Evolutionary conservation across 1,140 invertebrate species (phyloP).

Genomic region (Hylaeus volcanicus): DNA sequence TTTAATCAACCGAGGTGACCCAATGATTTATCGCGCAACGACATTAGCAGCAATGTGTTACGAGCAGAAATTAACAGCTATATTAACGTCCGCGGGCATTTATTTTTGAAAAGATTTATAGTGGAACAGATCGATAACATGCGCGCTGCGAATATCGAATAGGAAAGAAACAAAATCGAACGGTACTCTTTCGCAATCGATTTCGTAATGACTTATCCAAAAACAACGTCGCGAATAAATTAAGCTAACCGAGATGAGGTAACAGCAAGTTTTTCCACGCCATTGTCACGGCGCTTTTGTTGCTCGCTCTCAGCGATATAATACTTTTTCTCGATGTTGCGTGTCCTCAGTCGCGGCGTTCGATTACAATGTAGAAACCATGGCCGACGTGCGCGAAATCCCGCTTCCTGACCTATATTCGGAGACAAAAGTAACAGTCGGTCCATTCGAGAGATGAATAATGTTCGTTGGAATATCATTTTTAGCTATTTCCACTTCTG

Average conservation of each 20-base stretch:
- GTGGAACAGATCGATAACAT: constrained; percentile 18
- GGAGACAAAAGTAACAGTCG: too few relatives aligned
- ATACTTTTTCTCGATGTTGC: not conserved
- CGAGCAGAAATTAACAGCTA: constrained; percentile 36
- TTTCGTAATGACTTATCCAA: constrained; percentile 34
- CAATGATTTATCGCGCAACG: constrained; percentile 15
- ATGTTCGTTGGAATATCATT: too few relatives aligned
- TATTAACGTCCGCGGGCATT: constrained; percentile 14
- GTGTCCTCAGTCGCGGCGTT: not conserved
- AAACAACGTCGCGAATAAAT: constrained; percentile 23
- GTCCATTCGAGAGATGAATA: too few relatives aligned
- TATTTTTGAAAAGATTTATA: constrained; percentile 32
- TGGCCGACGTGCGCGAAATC: not conserved
- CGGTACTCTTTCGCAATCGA: constrained; percentile 11
- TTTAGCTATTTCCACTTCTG: too few relatives aligned
- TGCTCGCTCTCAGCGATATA: not conserved
- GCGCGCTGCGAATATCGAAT: constrained; percentile 2
- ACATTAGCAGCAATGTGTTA: constrained; percentile 36
- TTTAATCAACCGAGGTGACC: constrained; percentile 19
- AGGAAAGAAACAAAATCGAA: constrained; percentile 16
- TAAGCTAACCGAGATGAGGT: constrained; percentile 1
- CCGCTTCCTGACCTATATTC: not conserved
- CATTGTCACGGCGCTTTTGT: not conserved
- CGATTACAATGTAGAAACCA: constrained; percentile 13
- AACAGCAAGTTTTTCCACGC: constrained; percentile 1